Conservation (phyloP, 2,888 invertebrate species). For the Bugulina stolonifera region DNA sequence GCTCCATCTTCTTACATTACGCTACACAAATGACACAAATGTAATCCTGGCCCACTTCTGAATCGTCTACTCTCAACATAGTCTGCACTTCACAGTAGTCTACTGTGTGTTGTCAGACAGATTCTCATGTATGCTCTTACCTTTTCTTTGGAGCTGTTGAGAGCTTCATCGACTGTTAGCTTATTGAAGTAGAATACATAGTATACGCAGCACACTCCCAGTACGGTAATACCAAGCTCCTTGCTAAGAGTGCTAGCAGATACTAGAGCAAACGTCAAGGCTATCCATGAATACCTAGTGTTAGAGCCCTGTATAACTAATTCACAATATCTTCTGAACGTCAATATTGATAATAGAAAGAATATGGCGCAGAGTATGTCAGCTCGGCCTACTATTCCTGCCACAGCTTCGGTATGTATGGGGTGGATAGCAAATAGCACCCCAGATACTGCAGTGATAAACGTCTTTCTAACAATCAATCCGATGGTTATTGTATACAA, state of each 20-base stretch:
- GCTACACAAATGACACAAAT: too few relatives aligned
- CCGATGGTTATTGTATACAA: slow-evolving; percentile 73
- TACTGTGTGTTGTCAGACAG: too few relatives aligned
- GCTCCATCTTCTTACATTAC: too few relatives aligned
- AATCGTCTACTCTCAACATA: too few relatives aligned
- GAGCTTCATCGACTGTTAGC: neutral
- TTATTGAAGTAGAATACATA: slow-evolving; percentile 60
- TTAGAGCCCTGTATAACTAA: slow-evolving; percentile 29
- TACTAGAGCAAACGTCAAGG: slow-evolving; percentile 32
- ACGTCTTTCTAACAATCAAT: slow-evolving; percentile 35
- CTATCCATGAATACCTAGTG: slow-evolving; percentile 2
- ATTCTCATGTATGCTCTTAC: too few relatives aligned
- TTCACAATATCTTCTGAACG: slow-evolving; percentile 62
- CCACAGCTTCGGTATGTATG: slow-evolving; percentile 92
- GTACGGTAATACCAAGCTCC: slow-evolving; percentile 87
- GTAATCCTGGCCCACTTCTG: too few relatives aligned
- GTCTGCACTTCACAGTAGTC: too few relatives aligned
- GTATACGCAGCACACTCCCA: slow-evolving; percentile 82
- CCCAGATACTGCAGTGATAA: slow-evolving; percentile 64
- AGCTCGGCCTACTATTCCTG: slow-evolving; percentile 80
- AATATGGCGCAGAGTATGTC: slow-evolving; percentile 86
- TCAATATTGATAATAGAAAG: slow-evolving; percentile 78
- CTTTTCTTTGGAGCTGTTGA: neutral
- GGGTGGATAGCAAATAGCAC: slow-evolving; percentile 89
- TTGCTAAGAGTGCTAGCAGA: slow-evolving; percentile 82